Conservation (phyloP, 2,113 vertebrate species). For the Isichthys henryi region DNA sequence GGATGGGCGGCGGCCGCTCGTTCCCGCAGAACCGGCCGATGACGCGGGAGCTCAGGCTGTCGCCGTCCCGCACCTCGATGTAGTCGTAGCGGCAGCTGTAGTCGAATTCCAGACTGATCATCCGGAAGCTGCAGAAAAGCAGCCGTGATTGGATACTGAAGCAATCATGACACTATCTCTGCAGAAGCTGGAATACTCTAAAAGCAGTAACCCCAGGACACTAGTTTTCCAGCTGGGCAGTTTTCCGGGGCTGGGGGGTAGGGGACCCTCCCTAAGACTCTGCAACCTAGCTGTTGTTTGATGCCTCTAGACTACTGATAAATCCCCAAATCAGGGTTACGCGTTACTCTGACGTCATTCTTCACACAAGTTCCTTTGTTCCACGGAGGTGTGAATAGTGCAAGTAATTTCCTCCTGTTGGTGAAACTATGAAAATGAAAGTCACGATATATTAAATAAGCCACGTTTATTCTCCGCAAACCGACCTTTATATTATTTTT, state of each 20-base stretch:
- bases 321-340: neutral
- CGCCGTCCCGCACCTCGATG: conserved; percentile 84
- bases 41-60: conserved; percentile 71
- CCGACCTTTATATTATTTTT: neutral
- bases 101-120: conserved; percentile 92
- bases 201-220: neutral
- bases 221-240: neutral
- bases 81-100: conserved; percentile 93
- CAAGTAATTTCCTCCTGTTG: conserved; percentile 16
- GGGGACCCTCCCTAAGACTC: neutral
- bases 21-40: conserved; percentile 90
- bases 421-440: neutral
- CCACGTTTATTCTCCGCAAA: neutral
- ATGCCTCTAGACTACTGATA: neutral
- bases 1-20: conserved; percentile 71
- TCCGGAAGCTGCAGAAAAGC: conserved; percentile 72
- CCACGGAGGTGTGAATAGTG: conserved; percentile 24
- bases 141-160: neutral
- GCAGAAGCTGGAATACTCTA: neutral
- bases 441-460: conserved; percentile 7
- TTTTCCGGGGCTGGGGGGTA: neutral
- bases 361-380: conserved; percentile 5
- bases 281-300: neutral
- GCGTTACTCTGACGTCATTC: neutral
- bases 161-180: neutral